These are phyloP conservation scores for Erannis defoliaria DNA, from an alignment of 2,888 invertebrate genomes.

Conservation along the genomic window DNA sequence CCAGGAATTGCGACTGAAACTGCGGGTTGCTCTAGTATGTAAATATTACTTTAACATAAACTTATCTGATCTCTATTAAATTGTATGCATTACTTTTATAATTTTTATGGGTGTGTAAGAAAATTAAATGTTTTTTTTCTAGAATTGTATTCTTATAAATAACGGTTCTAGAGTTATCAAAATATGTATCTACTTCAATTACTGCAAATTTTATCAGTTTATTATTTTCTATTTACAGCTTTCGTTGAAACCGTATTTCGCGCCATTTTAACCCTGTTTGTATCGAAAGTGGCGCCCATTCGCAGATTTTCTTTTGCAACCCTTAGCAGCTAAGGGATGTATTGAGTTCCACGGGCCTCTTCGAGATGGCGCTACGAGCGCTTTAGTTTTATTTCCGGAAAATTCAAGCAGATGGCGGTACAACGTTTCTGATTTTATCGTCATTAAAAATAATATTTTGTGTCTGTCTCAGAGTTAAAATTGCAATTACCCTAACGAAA, in stretches of 20 bases:
- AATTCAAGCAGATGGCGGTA: constrained; percentile 68
- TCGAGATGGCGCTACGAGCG: constrained; percentile 68
- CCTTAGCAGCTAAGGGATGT: constrained; percentile 74
- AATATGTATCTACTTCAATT: no score
- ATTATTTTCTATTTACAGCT: neutral
- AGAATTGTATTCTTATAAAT: no score
- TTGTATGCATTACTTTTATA: no score
- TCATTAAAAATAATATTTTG: neutral
- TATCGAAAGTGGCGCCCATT: constrained; percentile 75
- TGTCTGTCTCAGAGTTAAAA: neutral
- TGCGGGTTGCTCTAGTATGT: no score
- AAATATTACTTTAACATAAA: no score
- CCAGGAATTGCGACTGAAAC: no score
- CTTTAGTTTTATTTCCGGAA: constrained; percentile 35
- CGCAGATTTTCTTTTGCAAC: constrained; percentile 80
- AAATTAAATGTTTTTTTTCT: no score
- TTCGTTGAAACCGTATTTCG: constrained; percentile 25
- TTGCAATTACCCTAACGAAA: no score
- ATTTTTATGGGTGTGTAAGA: no score
- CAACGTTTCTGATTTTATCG: neutral
- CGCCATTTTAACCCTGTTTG: constrained; percentile 49
- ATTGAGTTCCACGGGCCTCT: constrained; percentile 54
- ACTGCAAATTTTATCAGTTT: neutral
- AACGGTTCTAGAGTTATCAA: no score
- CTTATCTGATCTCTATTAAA: no score